A percentile compares a stretch with the other conserved stretches of the same genome.
These are phyloP conservation scores for Coregonus clupeaformis DNA, from an alignment of 2,113 vertebrate genomes.

Conservation along the genomic window DNA sequence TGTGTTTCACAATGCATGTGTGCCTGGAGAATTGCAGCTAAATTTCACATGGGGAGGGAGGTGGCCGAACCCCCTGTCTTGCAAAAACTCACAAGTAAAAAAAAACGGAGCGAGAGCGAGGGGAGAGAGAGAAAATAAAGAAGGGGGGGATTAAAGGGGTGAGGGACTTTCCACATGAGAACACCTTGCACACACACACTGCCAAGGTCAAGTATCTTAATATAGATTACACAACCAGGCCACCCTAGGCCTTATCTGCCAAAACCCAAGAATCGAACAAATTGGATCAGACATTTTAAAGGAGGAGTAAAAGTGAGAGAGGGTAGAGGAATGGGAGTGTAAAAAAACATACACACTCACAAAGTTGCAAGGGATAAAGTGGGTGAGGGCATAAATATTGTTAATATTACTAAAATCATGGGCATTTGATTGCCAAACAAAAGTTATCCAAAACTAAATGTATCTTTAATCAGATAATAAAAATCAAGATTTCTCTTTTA, in stretches of 20 bases:
- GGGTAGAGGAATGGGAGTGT: not conserved
- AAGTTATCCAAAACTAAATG: not conserved
- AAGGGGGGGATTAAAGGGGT: constrained; percentile 63
- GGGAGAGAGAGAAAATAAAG: constrained; percentile 1
- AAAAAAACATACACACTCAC: constrained; percentile 31
- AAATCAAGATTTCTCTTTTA: no score
- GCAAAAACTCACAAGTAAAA: constrained; percentile 33
- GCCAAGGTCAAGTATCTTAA: constrained; percentile 54
- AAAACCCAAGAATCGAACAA: constrained; percentile 63
- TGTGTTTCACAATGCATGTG: constrained; percentile 50
- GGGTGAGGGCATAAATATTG: not conserved
- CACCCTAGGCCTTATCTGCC: constrained; percentile 51
- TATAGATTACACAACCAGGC: constrained; percentile 65
- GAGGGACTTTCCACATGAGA: constrained; percentile 72
- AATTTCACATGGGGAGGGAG: constrained; percentile 45
- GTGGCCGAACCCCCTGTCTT: constrained; percentile 14
- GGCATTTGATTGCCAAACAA: not conserved
- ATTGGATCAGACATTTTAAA: constrained; percentile 61
- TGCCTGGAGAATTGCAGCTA: constrained; percentile 47
- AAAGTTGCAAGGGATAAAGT: not conserved
- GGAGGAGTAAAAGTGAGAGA: constrained; percentile 21
- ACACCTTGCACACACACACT: constrained; percentile 58
- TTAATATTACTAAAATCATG: not conserved
- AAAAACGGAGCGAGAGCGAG: constrained; percentile 4
- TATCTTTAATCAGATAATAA: not conserved